A percentile compares a stretch with the other conserved stretches of the same genome.
These are phyloP conservation scores for Listronotus oregonensis DNA, from an alignment of 1,140 invertebrate genomes.

Conservation along the genomic window DNA sequence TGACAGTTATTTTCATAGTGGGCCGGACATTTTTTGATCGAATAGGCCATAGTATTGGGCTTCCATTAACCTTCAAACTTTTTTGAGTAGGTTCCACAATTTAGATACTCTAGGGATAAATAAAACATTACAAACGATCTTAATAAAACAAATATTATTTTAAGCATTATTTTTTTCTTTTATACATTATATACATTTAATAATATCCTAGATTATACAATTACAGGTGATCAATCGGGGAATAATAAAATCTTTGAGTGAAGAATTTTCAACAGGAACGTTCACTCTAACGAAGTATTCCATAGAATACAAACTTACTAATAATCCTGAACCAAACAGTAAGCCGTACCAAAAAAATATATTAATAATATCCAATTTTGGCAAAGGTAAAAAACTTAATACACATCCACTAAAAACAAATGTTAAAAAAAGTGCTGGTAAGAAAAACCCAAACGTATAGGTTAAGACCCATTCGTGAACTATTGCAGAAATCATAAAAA, in stretches of 20 bases:
- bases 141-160: too few relatives aligned
- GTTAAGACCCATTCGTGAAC: constrained; percentile 76
- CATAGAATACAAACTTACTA: constrained; percentile 80
- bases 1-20: too few relatives aligned
- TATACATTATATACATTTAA: too few relatives aligned
- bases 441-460: constrained; percentile 81
- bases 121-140: too few relatives aligned
- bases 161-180: too few relatives aligned
- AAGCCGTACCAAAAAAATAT: constrained; percentile 80
- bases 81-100: too few relatives aligned
- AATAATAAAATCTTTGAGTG: constrained; percentile 3
- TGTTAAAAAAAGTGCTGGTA: constrained; percentile 78
- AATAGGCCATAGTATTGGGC: too few relatives aligned
- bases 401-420: constrained; percentile 67
- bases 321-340: constrained; percentile 75
- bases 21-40: too few relatives aligned
- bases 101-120: too few relatives aligned
- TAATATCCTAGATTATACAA: background rate
- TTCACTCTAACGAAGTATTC: constrained; percentile 84
- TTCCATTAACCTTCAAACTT: too few relatives aligned
- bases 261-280: constrained; percentile 62
- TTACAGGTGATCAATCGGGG: constrained; percentile 14
- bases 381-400: constrained; percentile 63
- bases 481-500: constrained; percentile 59
- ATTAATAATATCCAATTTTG: constrained; percentile 66